Evolutionary conservation across 1,140 invertebrate species (phyloP), one percentile per base, ranked within the genome.

Genomic region (Heliconius melpomene): DNA sequence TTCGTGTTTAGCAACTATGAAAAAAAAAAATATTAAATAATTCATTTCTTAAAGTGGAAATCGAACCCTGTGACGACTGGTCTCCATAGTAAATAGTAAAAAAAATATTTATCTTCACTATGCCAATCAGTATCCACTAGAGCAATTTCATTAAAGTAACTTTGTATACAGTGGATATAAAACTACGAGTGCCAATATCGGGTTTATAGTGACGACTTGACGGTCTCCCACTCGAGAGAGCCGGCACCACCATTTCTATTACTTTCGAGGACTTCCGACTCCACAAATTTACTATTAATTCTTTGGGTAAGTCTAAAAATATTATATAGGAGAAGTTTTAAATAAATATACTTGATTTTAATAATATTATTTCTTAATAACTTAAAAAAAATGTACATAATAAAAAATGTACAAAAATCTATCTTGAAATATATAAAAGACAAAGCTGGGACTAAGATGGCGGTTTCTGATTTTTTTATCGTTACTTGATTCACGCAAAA

Each of bases 151-250:
- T 66, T 66, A 66, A 7, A 26, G 60, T 16, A 29, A 66, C 60
- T 66, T 66, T 66, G 36, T 77, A 26, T 72, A 77, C 70, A 72
- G 26, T 54, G 7, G 46, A 20, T 72, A 78, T 75, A 78, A 81
- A 81, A 71, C 77, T 46, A 78, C 2, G 73, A 81, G 80, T 78
- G 80, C 76, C 80, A 75, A 75, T 81, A 81, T 81, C 60, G 80
- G 66, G 40, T 70, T 78, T 72, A 75, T 78, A 78, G 80, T 78
- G 73, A 78, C 40, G 76, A 50, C 54, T 66, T 81, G 80, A 78
- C 77, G 73, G 73, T 66, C 72, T 50, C 73, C 60, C 26, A 66
- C 60, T 66, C 60, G 79, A 74, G 79, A 74, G 79, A 36, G 32
- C 72, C 74, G 23, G 77, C 52, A 60, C 66, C 77, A 72, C 76